A percentile compares a stretch with the other conserved stretches of the same genome.
These are phyloP conservation scores for Apis florea DNA, from an alignment of 1,140 invertebrate species.

Conservation along the genomic window DNA sequence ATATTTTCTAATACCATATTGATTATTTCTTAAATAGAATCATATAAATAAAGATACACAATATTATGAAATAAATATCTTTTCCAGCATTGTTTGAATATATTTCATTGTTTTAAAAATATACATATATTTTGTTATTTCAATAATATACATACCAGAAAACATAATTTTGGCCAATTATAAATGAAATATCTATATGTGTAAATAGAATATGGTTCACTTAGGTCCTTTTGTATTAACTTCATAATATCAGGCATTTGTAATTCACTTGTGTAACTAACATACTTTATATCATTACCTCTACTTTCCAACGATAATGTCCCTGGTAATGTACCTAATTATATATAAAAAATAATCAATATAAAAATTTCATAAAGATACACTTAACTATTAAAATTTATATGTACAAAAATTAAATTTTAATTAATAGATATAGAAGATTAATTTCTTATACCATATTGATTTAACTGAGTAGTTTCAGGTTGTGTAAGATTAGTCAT, in stretches of 20 bases:
- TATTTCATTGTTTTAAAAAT: no score
- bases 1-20: slow-evolving; percentile 1
- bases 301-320: slow-evolving; percentile 66
- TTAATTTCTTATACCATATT: slow-evolving; percentile 68
- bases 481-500: slow-evolving; percentile 57
- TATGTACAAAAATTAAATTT: neutral
- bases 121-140: neutral
- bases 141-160: slow-evolving; percentile 87
- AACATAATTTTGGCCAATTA: slow-evolving; percentile 99
- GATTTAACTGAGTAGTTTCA: slow-evolving; percentile 76
- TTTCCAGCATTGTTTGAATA: neutral
- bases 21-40: neutral
- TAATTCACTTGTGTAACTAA: slow-evolving; percentile 92
- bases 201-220: slow-evolving; percentile 99
- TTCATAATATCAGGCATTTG: slow-evolving; percentile 99
- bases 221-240: slow-evolving; percentile 98
- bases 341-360: neutral
- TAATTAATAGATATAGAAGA: slow-evolving; percentile 1
- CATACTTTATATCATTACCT: slow-evolving; percentile 80
- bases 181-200: slow-evolving; percentile 99
- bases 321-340: slow-evolving; percentile 65
- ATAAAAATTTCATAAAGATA: neutral
- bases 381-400: neutral
- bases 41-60: neutral
- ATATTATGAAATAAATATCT: neutral